Evolutionary conservation across 2,113 vertebrate genomes (phyloP), one percentile per base, ranked within the genome.

Genomic region (Urocitellus parryii): DNA sequence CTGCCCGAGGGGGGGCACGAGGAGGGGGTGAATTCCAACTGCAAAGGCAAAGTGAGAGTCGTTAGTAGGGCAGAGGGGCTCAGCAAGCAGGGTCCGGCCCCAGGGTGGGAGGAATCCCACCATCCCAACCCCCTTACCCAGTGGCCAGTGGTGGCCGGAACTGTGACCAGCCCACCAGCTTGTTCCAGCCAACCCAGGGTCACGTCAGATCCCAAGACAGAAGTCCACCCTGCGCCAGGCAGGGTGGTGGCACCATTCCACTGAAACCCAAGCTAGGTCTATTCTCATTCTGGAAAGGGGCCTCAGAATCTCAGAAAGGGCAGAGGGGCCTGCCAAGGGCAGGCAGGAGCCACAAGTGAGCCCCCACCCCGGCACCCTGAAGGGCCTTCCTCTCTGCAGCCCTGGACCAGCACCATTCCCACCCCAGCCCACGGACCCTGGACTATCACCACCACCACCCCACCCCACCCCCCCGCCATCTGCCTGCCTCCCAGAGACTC

Each of bases 41-140:
- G 73, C 93, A 94, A 94, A 96, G 74, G 96, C 93, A 91, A 93
- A 96, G 45, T 79, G 45, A 94, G 37, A 85, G 17, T n/a, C 2
- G 42, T 97, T 89, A 95, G 96, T 78, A 51, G 53, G 16, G 45
- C 9, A 24, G 74, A 80, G 48, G 58, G n/a, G 6, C 11, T 73
- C 45, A 37, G 97, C 86, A 95, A 88, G 93, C 61, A 29, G 3
- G 32, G 39, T 65, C 92, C 63, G 37, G 37, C 70, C 74, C 13
- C 13, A 0, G 32, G 20, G 8, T 4, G 8, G 20, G 20, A 29
- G 37, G 12, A 2, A 58, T 22, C 56, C 88, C 37, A 5, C 51
- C 61, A 63, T 10, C 84, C 48, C 32, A 5, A 80, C 34, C 39
- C 91, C 82, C 81, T n/a, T 63, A 14, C 53, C 53, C 22, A 2